Conservation (phyloP, 2,113 vertebrate genomes). For the Ictalurus punctatus region DNA sequence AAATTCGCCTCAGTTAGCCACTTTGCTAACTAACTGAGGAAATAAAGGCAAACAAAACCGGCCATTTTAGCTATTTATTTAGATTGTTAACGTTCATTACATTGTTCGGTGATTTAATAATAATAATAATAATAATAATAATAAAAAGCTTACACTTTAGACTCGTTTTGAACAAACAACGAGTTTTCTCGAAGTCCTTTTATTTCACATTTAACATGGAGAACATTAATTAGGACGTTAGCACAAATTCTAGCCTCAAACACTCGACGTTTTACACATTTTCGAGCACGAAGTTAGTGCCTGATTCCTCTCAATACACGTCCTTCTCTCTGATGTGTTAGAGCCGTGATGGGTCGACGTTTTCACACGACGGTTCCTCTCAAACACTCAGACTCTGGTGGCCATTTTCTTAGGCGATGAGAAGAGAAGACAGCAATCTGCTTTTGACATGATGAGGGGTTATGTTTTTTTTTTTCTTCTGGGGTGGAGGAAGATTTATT, state of each 20-base stretch:
- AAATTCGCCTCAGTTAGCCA: neutral
- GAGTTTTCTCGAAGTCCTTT: neutral
- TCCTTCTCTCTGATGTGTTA: conserved; percentile 5
- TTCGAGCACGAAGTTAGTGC: conserved; percentile 2
- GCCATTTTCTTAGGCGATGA: neutral
- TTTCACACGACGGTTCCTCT: neutral
- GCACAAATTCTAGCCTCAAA: neutral
- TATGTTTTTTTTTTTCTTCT: neutral
- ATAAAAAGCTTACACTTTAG: neutral
- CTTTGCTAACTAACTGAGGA: neutral
- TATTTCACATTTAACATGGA: neutral
- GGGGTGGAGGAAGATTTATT: neutral
- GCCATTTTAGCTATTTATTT: neutral
- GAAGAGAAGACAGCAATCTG: neutral
- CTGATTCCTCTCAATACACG: conserved; percentile 45
- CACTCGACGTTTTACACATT: conserved; percentile 25
- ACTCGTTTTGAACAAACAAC: neutral
- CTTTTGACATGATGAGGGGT: neutral
- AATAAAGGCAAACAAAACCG: neutral
- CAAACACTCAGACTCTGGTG: neutral
- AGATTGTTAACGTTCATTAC: neutral
- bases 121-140: neutral
- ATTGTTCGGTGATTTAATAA: too few relatives aligned
- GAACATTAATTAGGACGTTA: neutral
- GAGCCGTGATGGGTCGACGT: neutral